A percentile compares a stretch with the other conserved stretches of the same genome.
phyloP scores from a whole-genome alignment of 2,797 vertebrate genomes.

The Acanthurus lineatus region DNA sequence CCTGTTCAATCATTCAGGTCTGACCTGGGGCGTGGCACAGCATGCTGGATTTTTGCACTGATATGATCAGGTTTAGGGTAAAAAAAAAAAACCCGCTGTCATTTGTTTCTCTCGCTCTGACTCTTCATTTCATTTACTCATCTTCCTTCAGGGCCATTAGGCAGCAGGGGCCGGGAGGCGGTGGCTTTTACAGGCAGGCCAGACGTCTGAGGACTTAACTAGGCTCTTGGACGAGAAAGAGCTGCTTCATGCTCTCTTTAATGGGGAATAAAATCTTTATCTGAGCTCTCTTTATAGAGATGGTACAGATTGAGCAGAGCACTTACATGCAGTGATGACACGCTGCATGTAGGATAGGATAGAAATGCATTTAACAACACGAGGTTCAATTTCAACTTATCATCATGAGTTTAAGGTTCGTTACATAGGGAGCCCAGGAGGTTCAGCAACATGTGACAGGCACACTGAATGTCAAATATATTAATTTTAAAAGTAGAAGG shows the following conservation, averaged over 20 bases:
- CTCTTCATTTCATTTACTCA: slow-evolving; percentile 57
- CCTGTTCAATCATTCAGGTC: slow-evolving; percentile 65
- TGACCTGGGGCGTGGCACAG: slow-evolving; percentile 27
- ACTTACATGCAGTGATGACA: slow-evolving; percentile 46
- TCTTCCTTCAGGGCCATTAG: slow-evolving; percentile 68
- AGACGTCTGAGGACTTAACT: slow-evolving; percentile 72
- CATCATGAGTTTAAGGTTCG: slow-evolving; percentile 17
- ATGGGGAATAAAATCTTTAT: slow-evolving; percentile 61
- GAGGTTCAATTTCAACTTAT: slow-evolving; percentile 35
- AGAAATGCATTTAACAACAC: slow-evolving; percentile 34
- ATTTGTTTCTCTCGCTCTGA: slow-evolving; percentile 63
- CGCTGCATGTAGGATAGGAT: slow-evolving; percentile 14
- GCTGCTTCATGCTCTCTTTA: slow-evolving; percentile 49
- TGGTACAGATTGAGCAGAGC: slow-evolving; percentile 31
- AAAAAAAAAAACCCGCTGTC: slow-evolving; percentile 44
- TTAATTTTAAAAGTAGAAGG: neutral
- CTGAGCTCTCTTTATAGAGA: slow-evolving; percentile 43
- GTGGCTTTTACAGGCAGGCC: slow-evolving; percentile 52
- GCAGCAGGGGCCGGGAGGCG: slow-evolving; percentile 37
- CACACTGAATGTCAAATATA: neutral
- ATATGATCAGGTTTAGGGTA: slow-evolving; percentile 54
- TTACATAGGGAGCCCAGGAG: neutral
- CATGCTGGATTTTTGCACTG: slow-evolving; percentile 43
- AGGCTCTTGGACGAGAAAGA: slow-evolving; percentile 50
- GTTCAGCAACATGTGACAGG: slow-evolving; percentile 20